phyloP scores from a whole-genome alignment of 2,888 invertebrate genomes.

The Mythimna impura region DNA sequence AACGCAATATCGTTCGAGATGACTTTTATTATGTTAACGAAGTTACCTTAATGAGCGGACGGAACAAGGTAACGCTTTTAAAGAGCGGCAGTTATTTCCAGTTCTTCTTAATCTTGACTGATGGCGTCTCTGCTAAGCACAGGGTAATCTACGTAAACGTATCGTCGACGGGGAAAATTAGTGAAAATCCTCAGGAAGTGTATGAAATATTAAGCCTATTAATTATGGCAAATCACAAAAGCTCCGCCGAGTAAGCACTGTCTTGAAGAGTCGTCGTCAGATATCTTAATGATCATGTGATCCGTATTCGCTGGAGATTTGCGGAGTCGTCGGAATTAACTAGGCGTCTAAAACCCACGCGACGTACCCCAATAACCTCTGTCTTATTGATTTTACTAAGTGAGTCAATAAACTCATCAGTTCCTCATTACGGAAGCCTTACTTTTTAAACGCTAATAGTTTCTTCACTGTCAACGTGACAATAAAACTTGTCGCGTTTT shows the following conservation, averaged over 20 bases:
- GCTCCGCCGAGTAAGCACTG: constrained; percentile 76
- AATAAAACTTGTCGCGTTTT: constrained; percentile 52
- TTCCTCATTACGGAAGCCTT: constrained; percentile 55
- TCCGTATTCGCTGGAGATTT: constrained; percentile 77
- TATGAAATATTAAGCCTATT: constrained; percentile 86
- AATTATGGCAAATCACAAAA: constrained; percentile 84
- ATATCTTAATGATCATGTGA: constrained; percentile 84
- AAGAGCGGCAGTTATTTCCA: constrained; percentile 70
- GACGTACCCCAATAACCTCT: constrained; percentile 27
- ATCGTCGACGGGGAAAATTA: constrained; percentile 75
- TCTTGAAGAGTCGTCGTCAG: constrained; percentile 71
- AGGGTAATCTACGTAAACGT: constrained; percentile 73
- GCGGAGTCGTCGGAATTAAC: constrained; percentile 70
- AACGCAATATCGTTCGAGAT: constrained; percentile 65
- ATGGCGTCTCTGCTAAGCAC: constrained; percentile 71
- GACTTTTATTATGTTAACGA: constrained; percentile 73
- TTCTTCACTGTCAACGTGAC: constrained; percentile 36
- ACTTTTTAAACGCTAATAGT: constrained; percentile 50
- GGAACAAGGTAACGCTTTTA: constrained; percentile 75
- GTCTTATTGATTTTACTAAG: constrained; percentile 58
- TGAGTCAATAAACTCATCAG: constrained; percentile 56
- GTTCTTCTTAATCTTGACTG: constrained; percentile 77
- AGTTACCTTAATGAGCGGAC: constrained; percentile 72
- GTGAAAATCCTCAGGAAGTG: constrained; percentile 80
- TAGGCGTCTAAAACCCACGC: constrained; percentile 39